These are phyloP conservation scores for Anser brachyrhynchus DNA, from an alignment of 2,113 vertebrate genomes.

Conservation along the genomic window DNA sequence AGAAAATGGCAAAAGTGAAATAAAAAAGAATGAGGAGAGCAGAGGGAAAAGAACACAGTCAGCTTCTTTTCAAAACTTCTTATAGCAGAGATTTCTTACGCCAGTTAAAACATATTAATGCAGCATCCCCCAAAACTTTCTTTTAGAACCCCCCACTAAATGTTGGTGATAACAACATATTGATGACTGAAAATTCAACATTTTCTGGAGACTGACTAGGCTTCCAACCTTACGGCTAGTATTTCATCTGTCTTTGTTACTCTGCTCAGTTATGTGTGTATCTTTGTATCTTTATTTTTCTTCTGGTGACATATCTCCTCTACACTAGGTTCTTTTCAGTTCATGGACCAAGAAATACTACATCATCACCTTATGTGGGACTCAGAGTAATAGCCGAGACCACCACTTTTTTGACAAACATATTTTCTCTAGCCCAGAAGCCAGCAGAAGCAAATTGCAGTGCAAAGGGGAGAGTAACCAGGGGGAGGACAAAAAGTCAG, in stretches of 20 bases:
- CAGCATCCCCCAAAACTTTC: neutral
- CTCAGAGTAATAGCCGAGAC: neutral
- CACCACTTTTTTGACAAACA: slow-evolving; percentile 14
- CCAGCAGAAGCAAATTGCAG: neutral
- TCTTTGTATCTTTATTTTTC: neutral
- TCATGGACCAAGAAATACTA: neutral
- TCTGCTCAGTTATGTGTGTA: neutral
- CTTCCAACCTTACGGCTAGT: slow-evolving; percentile 40
- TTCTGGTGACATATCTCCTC: neutral
- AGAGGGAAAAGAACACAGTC: neutral
- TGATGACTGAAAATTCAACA: neutral
- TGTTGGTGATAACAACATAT: neutral
- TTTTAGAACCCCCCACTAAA: neutral
- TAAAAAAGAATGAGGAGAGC: neutral
- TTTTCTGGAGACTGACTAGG: neutral
- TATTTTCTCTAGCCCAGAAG: neutral
- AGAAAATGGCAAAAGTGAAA: neutral
- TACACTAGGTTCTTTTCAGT: neutral
- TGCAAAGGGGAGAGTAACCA: neutral
- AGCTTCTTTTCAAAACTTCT: neutral
- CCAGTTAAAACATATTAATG: neutral
- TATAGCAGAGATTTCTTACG: neutral
- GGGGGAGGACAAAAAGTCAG: slow-evolving; percentile 12
- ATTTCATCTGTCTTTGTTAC: slow-evolving; percentile 50
- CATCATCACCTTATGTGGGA: neutral